Percentiles rank a stretch among this genome's conserved stretches.
phyloP scores from a whole-genome alignment of 2,797 vertebrate genomes.

The Schizopygopsis malacanthus region DNA sequence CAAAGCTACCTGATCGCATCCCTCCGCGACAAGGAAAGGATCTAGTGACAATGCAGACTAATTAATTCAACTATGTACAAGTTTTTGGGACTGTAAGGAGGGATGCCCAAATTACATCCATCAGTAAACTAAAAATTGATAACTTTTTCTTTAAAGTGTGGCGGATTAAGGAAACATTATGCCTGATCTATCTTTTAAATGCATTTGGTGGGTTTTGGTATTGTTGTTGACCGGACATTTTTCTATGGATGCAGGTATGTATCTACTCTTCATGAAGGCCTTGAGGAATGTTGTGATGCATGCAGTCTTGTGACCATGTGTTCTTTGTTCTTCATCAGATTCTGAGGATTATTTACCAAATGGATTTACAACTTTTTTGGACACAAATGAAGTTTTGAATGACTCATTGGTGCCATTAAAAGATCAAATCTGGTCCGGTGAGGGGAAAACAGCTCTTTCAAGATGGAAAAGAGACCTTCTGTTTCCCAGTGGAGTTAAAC shows the following conservation, averaged over 20 bases:
- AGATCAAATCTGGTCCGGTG: constrained; percentile 6
- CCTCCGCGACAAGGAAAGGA: constrained; percentile 29
- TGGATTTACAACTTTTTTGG: constrained; percentile 16
- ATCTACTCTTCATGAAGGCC: background rate
- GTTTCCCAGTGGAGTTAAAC: constrained; percentile 89
- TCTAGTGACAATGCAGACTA: constrained; percentile 25
- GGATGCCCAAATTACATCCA: constrained; percentile 3
- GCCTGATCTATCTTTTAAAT: constrained; percentile 70
- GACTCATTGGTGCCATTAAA: background rate
- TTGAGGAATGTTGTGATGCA: background rate
- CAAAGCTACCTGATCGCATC: constrained; percentile 44
- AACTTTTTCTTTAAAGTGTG: constrained; percentile 11
- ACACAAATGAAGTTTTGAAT: constrained; percentile 16
- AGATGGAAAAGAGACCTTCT: constrained; percentile 82
- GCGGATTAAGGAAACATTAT: constrained; percentile 56
- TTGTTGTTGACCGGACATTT: constrained; percentile 72
- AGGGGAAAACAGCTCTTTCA: constrained; percentile 64
- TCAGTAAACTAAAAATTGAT: constrained; percentile 57
- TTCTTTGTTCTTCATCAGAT: constrained; percentile 57
- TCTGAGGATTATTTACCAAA: constrained; percentile 43
- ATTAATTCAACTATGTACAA: constrained; percentile 18
- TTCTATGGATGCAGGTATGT: constrained; percentile 78
- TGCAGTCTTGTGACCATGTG: constrained; percentile 15
- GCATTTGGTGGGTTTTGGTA: constrained; percentile 72
- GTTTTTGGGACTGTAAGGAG: constrained; percentile 41